These are phyloP conservation scores for Sinocyclocheilus anophthalmus DNA, from an alignment of 2,113 vertebrate genomes.

Conservation along the genomic window DNA sequence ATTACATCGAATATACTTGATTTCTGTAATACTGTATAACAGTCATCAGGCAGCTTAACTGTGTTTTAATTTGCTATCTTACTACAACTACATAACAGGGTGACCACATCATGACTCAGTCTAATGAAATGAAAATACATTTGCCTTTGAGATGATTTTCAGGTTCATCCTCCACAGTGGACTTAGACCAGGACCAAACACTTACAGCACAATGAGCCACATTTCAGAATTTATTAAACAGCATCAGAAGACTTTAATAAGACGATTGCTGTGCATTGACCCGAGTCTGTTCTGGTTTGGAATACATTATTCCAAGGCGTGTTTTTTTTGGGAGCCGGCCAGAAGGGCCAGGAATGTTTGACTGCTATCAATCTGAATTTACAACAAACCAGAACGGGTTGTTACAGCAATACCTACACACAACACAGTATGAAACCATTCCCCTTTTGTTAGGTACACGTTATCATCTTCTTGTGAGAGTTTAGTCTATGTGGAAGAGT, in stretches of 20 bases:
- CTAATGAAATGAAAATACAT: not conserved
- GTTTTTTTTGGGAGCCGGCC: constrained; percentile 57
- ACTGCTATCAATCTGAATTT: constrained; percentile 37
- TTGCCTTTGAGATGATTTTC: not conserved
- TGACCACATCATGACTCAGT: not conserved
- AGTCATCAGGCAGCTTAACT: not conserved
- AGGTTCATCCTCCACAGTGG: not conserved
- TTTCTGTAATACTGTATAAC: not conserved
- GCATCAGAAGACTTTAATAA: not conserved
- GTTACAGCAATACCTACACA: not conserved
- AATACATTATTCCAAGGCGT: constrained; percentile 53
- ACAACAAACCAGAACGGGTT: not conserved
- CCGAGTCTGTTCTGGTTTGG: constrained; percentile 34
- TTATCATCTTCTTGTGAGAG: constrained; percentile 15
- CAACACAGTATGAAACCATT: not conserved
- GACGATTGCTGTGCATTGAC: not conserved
- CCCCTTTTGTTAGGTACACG: not conserved
- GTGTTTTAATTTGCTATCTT: not conserved
- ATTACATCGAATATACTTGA: too few relatives aligned
- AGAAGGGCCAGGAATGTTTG: constrained; percentile 54
- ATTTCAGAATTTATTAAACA: not conserved
- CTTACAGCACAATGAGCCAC: not conserved
- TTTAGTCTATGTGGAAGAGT: not conserved
- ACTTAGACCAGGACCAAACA: not conserved
- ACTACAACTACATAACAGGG: not conserved